Evolutionary conservation across 2,797 vertebrate genomes (phyloP), one percentile per base, ranked within the genome.

Genomic region (Buceros bicornis): DNA sequence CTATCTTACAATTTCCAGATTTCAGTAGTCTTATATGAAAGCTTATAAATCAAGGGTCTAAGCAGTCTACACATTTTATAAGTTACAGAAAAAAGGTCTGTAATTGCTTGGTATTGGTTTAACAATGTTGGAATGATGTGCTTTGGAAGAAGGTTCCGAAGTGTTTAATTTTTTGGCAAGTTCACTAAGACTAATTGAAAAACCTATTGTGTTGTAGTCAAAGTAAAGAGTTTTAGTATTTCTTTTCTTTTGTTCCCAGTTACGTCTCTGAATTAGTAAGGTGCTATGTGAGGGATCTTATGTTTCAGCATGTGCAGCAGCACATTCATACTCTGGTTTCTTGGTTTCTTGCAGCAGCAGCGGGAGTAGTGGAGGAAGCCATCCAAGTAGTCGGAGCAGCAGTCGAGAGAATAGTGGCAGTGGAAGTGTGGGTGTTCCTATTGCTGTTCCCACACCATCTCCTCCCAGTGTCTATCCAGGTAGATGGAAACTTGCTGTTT

Each of bases 401-500:
- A 99, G 99, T 97, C 98, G 99, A 77, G 99, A 99, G 98, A 99
- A 99, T 98, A 99, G 99, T n/a, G 99, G 99, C 87, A 99, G 99
- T 64, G 99, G 99, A 93, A 99, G 99, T 26, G 99, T 99, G 83
- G 99, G 99, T 24, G 98, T 99, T 53, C 99, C 99, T 77, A 99
- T 99, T 60, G 99, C 99, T 11, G 99, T 99, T 94, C 99, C 99
- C 4, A 99, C 99, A 16, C 99, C 99, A 0, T 99, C 99, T 97
- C 99, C 99, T 69, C 99, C 99, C 97, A 98, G 98, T 25, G 99
- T 98, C 89, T 99, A 99, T 96, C 99, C 99, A 99, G 99, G 99
- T 99, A 98, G 98, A 97, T 7, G n/a, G 16, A 66, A 70, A 76
- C 25, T 64, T 77, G 37, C 31, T 37, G 66, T 90, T 95, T 47